phyloP scores from a whole-genome alignment of 2,888 invertebrate genomes.

The Troilus luridus region DNA sequence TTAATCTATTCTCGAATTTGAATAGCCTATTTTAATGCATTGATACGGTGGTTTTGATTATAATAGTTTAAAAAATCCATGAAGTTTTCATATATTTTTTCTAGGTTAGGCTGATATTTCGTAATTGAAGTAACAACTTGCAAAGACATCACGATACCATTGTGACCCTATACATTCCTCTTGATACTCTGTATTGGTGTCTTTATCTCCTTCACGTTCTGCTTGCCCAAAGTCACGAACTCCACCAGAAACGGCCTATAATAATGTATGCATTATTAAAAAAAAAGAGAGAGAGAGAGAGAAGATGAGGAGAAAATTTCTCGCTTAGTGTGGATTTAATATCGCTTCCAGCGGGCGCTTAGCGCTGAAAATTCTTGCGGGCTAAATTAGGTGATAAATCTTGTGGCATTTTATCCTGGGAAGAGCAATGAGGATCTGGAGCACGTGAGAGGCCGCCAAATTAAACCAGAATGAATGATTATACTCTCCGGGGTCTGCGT shows the following conservation, averaged over 20 bases:
- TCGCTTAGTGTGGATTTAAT: constrained; percentile 53
- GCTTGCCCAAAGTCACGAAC: not conserved
- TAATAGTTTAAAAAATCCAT: too few relatives aligned
- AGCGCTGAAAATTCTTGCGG: constrained; percentile 38
- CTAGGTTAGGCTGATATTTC: too few relatives aligned
- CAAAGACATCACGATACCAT: not conserved
- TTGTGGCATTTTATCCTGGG: constrained; percentile 51
- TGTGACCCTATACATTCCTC: not conserved
- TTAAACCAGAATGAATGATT: constrained; percentile 56
- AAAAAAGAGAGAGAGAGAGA: not conserved
- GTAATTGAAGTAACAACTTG: too few relatives aligned
- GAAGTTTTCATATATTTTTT: too few relatives aligned
- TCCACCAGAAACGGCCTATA: not conserved
- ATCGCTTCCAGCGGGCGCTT: constrained; percentile 35
- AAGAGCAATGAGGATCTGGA: constrained; percentile 26
- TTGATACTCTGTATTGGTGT: not conserved
- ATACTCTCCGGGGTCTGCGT: not conserved
- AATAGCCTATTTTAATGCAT: too few relatives aligned
- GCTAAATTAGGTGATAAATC: constrained; percentile 56
- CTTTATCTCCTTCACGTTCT: not conserved
- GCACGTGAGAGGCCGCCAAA: constrained; percentile 48
- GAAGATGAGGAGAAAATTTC: constrained; percentile 42
- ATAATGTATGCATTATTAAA: constrained; percentile 26
- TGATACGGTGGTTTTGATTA: too few relatives aligned
- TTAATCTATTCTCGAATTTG: too few relatives aligned